A percentile compares a stretch with the other conserved stretches of the same genome.
Evolutionary conservation across 2,888 invertebrate genomes (phyloP).

Genomic region (Fragum fragum): DNA sequence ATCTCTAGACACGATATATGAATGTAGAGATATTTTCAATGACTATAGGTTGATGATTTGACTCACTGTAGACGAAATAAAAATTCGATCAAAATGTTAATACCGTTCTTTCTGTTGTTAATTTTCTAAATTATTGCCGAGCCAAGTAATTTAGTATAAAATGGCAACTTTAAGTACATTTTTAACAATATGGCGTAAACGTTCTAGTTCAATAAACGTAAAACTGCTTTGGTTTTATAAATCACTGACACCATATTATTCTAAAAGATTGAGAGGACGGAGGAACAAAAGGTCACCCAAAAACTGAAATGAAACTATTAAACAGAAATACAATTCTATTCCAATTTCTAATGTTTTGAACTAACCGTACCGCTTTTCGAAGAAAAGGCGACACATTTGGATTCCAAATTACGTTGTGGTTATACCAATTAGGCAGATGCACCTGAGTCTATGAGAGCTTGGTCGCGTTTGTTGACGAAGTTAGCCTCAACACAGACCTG

Average conservation of each 20-base stretch:
- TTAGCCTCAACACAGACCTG: background rate
- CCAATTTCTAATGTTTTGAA: background rate
- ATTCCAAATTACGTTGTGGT: constrained; percentile 15
- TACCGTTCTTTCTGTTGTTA: too few species aligned
- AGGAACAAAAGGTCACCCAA: background rate
- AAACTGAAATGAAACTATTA: background rate
- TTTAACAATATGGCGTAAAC: too few species aligned
- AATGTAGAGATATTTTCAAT: too few species aligned
- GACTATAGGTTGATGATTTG: too few species aligned
- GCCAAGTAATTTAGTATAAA: too few species aligned
- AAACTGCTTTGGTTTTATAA: too few species aligned
- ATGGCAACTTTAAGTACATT: too few species aligned
- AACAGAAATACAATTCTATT: constrained; percentile 6
- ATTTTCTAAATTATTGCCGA: too few species aligned
- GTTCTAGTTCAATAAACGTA: too few species aligned
- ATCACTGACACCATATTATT: background rate
- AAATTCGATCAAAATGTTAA: too few species aligned
- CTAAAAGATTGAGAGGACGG: background rate
- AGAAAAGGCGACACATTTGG: background rate
- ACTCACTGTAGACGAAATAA: too few species aligned
- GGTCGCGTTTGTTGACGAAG: background rate
- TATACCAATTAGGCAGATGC: constrained; percentile 21
- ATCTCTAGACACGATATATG: too few species aligned
- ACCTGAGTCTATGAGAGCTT: constrained; percentile 1
- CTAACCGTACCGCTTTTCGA: background rate